phyloP scores from a whole-genome alignment of 2,113 vertebrate genomes.

The Eonycteris spelaea region DNA sequence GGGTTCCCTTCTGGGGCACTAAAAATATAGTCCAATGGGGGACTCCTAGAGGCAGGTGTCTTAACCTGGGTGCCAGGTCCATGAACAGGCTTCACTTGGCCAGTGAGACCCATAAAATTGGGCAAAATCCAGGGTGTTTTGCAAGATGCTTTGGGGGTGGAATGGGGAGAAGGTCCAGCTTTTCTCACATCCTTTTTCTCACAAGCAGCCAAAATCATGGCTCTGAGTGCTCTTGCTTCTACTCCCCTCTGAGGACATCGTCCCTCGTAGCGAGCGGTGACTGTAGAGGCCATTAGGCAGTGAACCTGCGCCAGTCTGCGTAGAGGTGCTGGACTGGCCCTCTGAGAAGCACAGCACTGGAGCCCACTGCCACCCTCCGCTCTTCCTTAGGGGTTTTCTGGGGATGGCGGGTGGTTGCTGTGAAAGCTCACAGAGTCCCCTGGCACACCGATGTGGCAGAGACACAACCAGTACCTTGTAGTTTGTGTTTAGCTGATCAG shows the following conservation, averaged over 20 bases:
- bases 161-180: neutral
- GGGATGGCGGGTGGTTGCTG: neutral
- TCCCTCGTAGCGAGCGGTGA: neutral
- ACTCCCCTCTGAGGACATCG: neutral
- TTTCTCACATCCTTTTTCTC: neutral
- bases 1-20: neutral
- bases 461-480: neutral
- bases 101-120: neutral
- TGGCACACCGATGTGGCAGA: rapidly evolving
- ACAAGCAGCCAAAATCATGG: neutral
- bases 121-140: neutral
- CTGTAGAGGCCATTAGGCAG: neutral
- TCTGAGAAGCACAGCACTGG: neutral
- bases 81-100: no score
- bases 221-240: neutral
- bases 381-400: neutral
- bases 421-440: neutral
- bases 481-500: neutral
- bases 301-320: neutral
- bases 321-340: neutral
- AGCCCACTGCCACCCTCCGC: neutral
- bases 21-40: neutral
- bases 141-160: neutral
- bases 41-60: neutral
- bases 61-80: neutral